These are phyloP conservation scores for Bubo bubo DNA, from an alignment of 2,113 vertebrate species.

Conservation along the genomic window DNA sequence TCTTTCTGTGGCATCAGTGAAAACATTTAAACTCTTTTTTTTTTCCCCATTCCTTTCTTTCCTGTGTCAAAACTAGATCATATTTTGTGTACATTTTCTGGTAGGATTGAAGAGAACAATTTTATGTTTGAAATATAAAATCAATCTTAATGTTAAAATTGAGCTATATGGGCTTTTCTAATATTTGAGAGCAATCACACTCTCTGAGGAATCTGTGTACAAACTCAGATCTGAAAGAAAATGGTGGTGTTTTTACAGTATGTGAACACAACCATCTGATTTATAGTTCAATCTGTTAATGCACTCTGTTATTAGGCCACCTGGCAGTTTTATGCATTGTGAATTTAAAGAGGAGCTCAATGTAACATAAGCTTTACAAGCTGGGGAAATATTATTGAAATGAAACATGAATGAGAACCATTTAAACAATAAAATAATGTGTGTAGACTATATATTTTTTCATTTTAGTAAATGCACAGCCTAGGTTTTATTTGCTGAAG, in stretches of 20 bases:
- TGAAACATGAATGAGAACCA: conserved; percentile 84
- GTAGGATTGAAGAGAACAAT: conserved; percentile 32
- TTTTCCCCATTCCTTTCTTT: neutral
- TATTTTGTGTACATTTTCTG: conserved; percentile 10
- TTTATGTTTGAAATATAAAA: conserved; percentile 58
- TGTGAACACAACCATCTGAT: conserved; percentile 80
- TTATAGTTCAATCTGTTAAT: conserved; percentile 88
- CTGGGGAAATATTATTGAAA: conserved; percentile 86
- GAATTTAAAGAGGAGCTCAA: conserved; percentile 86
- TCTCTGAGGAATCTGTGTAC: conserved; percentile 70
- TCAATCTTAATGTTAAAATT: conserved; percentile 50
- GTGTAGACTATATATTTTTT: conserved; percentile 80
- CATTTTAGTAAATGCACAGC: conserved; percentile 74
- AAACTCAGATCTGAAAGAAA: conserved; percentile 77
- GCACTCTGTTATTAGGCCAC: conserved; percentile 84
- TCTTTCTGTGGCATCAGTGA: neutral
- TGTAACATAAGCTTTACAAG: conserved; percentile 86
- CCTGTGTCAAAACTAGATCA: neutral
- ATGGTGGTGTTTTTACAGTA: conserved; percentile 80
- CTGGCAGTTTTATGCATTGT: conserved; percentile 87
- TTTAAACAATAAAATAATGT: conserved; percentile 85
- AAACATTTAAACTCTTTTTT: neutral
- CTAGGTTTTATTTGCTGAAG: conserved; percentile 73
- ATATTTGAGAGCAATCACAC: conserved; percentile 63
- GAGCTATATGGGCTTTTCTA: conserved; percentile 52